Conservation (phyloP, 2,113 vertebrate genomes). For the Choloepus hoffmanni region DNA sequence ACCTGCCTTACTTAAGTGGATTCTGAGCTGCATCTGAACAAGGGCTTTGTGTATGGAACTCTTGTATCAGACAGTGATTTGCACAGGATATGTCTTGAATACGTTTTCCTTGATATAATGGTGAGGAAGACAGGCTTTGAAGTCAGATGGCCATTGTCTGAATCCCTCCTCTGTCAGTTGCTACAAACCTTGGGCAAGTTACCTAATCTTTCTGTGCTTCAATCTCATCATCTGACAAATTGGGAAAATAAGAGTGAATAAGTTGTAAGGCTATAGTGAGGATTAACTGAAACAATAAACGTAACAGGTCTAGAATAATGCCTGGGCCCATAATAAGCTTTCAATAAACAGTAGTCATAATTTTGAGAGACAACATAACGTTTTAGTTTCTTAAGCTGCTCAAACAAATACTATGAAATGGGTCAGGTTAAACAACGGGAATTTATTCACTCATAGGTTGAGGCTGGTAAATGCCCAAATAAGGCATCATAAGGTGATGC, state of each 20-base stretch:
- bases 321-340: background rate
- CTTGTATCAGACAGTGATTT: background rate
- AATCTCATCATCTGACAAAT: background rate
- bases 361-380: background rate
- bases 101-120: background rate
- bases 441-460: too few relatives aligned
- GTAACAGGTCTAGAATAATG: background rate
- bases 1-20: background rate
- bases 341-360: background rate
- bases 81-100: background rate
- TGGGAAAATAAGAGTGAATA: background rate
- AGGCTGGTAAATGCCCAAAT: too few relatives aligned
- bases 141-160: background rate
- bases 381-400: too few relatives aligned
- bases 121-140: background rate
- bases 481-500: too few relatives aligned
- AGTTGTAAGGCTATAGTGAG: background rate
- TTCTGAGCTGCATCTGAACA: background rate
- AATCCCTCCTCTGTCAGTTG: background rate
- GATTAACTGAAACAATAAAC: slow-evolving; percentile 2
- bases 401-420: too few relatives aligned
- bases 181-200: background rate
- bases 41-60: background rate
- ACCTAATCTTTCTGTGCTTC: background rate
- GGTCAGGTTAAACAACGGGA: too few relatives aligned